Evolutionary conservation across 2,888 invertebrate genomes (phyloP).

Genomic region (Aporophyla nigra): DNA sequence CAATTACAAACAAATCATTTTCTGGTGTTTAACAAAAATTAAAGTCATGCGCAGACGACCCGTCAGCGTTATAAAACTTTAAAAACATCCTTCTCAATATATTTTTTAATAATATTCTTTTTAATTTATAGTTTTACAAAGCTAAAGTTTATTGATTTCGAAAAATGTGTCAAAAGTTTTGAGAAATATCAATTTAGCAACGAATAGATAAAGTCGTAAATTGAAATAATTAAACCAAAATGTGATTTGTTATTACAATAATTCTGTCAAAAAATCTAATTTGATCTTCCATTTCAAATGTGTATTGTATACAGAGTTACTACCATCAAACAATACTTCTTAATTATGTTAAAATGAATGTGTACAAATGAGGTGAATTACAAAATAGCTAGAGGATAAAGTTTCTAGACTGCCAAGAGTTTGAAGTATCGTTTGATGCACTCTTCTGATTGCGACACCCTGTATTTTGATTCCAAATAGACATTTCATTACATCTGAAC

Average conservation of each 20-base stretch:
- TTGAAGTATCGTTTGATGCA: slow-evolving; percentile 81
- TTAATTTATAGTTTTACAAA: slow-evolving; percentile 56
- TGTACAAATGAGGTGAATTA: slow-evolving; percentile 57
- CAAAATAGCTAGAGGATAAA: slow-evolving; percentile 45
- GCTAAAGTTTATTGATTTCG: slow-evolving; percentile 51
- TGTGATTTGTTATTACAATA: slow-evolving; percentile 46
- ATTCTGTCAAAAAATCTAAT: slow-evolving; percentile 61
- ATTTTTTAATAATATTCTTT: background rate
- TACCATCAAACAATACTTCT: slow-evolving; percentile 73
- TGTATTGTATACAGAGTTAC: slow-evolving; percentile 68
- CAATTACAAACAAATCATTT: slow-evolving; percentile 58
- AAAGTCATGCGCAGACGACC: slow-evolving; percentile 44
- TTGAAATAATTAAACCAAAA: slow-evolving; percentile 39
- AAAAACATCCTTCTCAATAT: slow-evolving; percentile 12
- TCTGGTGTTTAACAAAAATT: slow-evolving; percentile 49
- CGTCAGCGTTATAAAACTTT: slow-evolving; percentile 56
- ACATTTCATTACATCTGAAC: slow-evolving; percentile 71
- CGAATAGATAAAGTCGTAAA: slow-evolving; percentile 37
- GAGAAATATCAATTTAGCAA: slow-evolving; percentile 60
- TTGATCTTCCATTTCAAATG: slow-evolving; percentile 64
- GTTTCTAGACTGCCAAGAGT: slow-evolving; percentile 47
- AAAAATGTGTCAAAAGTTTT: slow-evolving; percentile 52
- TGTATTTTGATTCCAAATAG: slow-evolving; percentile 81
- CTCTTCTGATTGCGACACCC: slow-evolving; percentile 78
- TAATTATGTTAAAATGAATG: slow-evolving; percentile 44